These are phyloP conservation scores for Chlamydotis undulata DNA, from an alignment of 2,113 vertebrate species.

Conservation along the genomic window DNA sequence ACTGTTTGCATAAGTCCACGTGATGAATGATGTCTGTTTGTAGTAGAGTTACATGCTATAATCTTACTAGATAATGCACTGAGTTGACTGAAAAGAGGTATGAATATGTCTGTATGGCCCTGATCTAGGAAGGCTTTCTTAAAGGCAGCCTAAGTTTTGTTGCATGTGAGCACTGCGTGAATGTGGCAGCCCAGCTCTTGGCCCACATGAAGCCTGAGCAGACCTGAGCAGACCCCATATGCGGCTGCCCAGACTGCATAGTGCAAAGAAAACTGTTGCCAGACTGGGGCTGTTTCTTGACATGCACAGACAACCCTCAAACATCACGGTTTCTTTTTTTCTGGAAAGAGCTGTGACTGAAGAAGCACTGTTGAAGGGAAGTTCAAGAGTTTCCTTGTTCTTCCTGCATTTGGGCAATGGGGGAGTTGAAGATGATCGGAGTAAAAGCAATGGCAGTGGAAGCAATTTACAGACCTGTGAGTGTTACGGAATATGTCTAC, in stretches of 20 bases:
- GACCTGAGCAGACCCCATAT: neutral
- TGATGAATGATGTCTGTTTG: neutral
- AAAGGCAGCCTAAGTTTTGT: neutral
- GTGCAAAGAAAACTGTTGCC: neutral
- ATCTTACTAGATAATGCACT: neutral
- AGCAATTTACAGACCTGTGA: neutral
- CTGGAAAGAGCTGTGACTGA: neutral
- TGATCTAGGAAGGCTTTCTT: neutral
- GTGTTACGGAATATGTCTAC: neutral
- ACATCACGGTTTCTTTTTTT: neutral
- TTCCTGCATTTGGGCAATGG: neutral
- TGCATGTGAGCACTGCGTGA: fast-evolving
- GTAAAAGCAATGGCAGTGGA: neutral
- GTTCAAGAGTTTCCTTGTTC: neutral
- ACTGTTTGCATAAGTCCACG: neutral
- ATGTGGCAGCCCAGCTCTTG: neutral
- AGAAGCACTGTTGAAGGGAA: neutral
- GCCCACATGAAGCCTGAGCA: neutral
- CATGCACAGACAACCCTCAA: neutral
- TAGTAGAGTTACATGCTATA: neutral
- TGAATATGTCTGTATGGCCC: neutral
- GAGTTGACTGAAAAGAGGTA: neutral
- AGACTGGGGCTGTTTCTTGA: neutral
- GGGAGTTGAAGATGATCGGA: neutral
- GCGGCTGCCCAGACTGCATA: neutral